Base-by-base conservation (phyloP, 2,797 vertebrate genomes). In the Rhincodon typus region DNA sequence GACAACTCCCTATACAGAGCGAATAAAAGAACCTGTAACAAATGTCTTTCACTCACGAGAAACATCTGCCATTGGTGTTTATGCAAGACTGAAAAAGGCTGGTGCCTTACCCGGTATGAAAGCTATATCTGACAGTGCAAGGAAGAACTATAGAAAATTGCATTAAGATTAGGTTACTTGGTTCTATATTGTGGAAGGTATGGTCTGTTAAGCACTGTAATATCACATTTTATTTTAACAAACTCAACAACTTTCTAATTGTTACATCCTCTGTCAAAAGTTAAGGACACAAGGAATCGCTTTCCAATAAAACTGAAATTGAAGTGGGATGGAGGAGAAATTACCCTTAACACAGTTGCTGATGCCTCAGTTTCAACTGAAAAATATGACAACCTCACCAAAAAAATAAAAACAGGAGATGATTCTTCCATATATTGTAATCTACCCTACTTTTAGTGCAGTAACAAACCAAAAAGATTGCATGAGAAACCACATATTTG, bases 1-100 rank as follows among this genome's bases (percentile, higher is more conserved):
- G 53, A 74, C 7, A 0, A 38, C 19, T n/a, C 62, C 0, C 0
- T 72, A 74, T 79, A 42, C 46, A 30, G 70, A 95, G 34, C 72
- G 7, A 34, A 34, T 19, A 72, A 95, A 77, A 53, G 72, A 77
- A 53, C 42, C 94, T 50, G 70, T 19, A 34, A 53, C 94, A 19
- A 53, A n/a, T 72, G 46, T 77, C 70, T 77, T 77, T 34, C 34
- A 77, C 46, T 46, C 94, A 77, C 70, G 34, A 0, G 67, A 30
- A 57, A 15, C 12, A 2, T 57, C 95, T 17, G 46, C 21, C 74
- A 74, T 38, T 0, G 0, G 30, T 0, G 15, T 50, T 19, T 4
- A 62, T 5, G n/a, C 46, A 0, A 0, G 94, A 3, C 94, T 3
- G 0, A 82, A 93, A 7, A 95, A 53, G 8, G 96, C 46, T 34